phyloP scores from a whole-genome alignment of 2,888 invertebrate species.

The Ommatoiulus sabulosus region DNA sequence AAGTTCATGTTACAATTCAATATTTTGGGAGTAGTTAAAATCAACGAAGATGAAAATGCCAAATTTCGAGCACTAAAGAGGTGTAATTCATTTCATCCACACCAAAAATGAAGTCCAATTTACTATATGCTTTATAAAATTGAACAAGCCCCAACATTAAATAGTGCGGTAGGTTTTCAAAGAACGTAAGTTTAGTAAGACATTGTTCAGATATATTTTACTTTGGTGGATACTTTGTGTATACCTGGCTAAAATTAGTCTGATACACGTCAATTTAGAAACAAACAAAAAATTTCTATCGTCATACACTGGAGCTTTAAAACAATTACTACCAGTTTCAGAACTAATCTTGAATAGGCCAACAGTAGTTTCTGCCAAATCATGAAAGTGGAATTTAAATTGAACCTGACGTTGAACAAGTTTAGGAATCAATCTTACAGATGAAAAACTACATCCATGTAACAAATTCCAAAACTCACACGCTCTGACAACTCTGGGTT shows the following conservation, averaged over 20 bases:
- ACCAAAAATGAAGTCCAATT: not conserved
- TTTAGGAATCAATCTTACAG: too few relatives aligned
- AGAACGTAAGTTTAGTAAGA: too few relatives aligned
- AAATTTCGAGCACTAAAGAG: not conserved
- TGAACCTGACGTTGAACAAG: not conserved
- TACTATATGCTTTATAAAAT: not conserved
- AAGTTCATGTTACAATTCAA: constrained; percentile 13
- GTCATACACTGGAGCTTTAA: not conserved
- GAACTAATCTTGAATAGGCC: not conserved
- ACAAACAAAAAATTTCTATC: not conserved
- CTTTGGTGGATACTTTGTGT: too few relatives aligned
- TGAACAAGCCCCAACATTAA: not conserved
- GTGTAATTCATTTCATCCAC: not conserved
- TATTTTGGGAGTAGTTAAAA: not conserved
- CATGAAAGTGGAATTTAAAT: not conserved
- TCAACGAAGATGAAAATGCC: not conserved
- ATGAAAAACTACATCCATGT: not conserved
- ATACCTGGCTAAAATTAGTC: not conserved
- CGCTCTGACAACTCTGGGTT: not conserved
- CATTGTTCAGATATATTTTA: too few relatives aligned
- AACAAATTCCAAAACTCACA: not conserved
- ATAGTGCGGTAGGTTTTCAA: not conserved
- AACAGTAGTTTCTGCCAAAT: not conserved
- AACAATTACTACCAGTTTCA: not conserved
- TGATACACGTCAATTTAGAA: not conserved